A percentile compares a stretch with the other conserved stretches of the same genome.
Conservation (phyloP, 2,113 vertebrate genomes). For the Loxodonta africana region DNA sequence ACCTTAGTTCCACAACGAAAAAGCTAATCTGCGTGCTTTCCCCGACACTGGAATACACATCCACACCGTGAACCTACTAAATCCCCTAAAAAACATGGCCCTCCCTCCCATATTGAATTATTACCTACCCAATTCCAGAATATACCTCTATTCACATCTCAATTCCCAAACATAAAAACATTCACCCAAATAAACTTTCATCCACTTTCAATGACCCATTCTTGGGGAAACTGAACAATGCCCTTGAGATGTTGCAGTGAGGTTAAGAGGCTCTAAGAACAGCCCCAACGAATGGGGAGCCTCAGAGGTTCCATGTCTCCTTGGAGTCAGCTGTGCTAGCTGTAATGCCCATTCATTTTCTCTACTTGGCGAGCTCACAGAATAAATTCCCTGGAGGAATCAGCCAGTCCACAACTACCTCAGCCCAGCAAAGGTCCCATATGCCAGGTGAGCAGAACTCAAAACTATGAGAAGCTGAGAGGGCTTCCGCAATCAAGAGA, state of each 20-base stretch:
- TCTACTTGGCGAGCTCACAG: neutral
- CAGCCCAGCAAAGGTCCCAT: neutral
- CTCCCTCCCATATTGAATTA: neutral
- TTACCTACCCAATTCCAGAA: neutral
- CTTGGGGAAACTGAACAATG: too few species aligned
- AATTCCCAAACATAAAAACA: neutral
- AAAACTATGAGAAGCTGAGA: neutral
- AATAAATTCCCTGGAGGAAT: neutral
- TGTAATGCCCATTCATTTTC: neutral
- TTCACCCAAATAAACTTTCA: neutral
- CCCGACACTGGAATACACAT: neutral
- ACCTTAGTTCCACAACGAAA: neutral
- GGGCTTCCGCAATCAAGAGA: neutral
- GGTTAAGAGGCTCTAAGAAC: too few species aligned
- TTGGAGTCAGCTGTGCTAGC: neutral
- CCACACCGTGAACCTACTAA: neutral
- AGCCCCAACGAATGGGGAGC: too few species aligned
- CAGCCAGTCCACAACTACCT: neutral
- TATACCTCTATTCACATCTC: neutral
- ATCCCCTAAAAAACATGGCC: neutral
- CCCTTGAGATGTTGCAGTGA: too few species aligned
- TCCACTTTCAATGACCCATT: neutral
- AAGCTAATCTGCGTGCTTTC: neutral
- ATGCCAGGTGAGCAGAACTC: neutral
- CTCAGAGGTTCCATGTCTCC: too few species aligned